These are phyloP conservation scores for Lagorchestes hirsutus DNA, from an alignment of 2,797 vertebrate species.

Conservation along the genomic window DNA sequence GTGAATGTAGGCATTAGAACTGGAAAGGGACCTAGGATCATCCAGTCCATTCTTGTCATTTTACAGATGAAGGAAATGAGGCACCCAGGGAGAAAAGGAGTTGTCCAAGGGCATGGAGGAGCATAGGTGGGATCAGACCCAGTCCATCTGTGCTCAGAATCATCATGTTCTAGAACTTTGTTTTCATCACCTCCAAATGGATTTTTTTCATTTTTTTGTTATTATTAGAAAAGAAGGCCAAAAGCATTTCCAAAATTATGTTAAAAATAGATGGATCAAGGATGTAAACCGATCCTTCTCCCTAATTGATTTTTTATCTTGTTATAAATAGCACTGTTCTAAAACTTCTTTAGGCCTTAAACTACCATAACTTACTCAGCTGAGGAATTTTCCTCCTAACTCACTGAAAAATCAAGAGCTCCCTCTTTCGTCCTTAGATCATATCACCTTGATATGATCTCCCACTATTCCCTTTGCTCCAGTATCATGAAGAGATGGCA, in stretches of 20 bases:
- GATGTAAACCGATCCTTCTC: not conserved
- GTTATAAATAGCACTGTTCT: not conserved
- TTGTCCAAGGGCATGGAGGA: not conserved
- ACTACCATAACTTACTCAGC: not conserved
- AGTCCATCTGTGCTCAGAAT: not conserved
- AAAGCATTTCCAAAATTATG: not conserved
- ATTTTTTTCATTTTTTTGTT: not conserved
- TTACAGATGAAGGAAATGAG: not conserved
- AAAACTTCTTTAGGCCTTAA: not conserved
- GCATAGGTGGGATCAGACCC: not conserved
- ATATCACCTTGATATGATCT: not conserved
- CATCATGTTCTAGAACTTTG: not conserved
- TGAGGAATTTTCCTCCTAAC: not conserved
- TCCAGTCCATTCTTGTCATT: not conserved
- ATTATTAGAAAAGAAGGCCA: not conserved
- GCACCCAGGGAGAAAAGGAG: not conserved
- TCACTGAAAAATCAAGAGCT: not conserved
- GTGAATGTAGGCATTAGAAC: not conserved
- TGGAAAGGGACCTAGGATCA: not conserved
- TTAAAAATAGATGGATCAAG: not conserved
- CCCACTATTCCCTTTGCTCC: not conserved
- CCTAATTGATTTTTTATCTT: not conserved
- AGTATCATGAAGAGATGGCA: not conserved
- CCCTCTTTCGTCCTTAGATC: not conserved
- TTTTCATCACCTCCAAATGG: not conserved